Percentiles rank a stretch among this genome's conserved stretches.
Evolutionary conservation across 2,888 invertebrate species (phyloP).

Genomic region (Pachycephus smyrnensis): DNA sequence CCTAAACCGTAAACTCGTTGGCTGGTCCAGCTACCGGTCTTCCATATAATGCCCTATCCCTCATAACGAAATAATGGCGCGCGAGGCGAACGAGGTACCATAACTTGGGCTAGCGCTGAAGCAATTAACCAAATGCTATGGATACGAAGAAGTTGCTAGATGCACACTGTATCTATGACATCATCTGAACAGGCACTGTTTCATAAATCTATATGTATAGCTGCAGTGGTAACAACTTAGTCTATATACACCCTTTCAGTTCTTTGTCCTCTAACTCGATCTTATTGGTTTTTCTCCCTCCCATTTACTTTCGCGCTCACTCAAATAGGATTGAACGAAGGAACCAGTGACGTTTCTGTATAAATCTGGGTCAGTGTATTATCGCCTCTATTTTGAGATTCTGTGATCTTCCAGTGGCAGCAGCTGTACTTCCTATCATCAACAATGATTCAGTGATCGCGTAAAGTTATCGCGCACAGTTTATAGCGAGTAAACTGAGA

Average conservation of each 20-base stretch:
- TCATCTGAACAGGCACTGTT: not conserved
- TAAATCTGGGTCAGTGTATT: conserved; percentile 44
- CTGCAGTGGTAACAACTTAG: not conserved
- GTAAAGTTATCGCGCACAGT: conserved; percentile 53
- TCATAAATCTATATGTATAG: not conserved
- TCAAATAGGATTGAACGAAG: not conserved
- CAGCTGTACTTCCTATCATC: conserved; percentile 65
- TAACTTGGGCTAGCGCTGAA: conserved; percentile 49
- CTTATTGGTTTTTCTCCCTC: not conserved
- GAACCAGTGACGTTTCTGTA: not conserved
- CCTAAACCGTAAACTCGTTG: conserved; percentile 63
- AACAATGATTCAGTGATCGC: conserved; percentile 65
- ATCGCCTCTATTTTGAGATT: conserved; percentile 62
- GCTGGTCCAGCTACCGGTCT: conserved; percentile 60
- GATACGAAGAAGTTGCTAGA: conserved; percentile 19
- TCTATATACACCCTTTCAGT: not conserved
- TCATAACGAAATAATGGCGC: conserved; percentile 60
- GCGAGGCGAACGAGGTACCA: conserved; percentile 54
- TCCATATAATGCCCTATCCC: conserved; percentile 61
- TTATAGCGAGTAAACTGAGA: conserved; percentile 57
- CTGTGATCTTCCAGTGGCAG: conserved; percentile 53
- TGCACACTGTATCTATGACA: not conserved
- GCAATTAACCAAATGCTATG: conserved; percentile 50
- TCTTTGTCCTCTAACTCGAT: not conserved
- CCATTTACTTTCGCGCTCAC: not conserved